These are phyloP conservation scores for Heliconius hewitsoni DNA, from an alignment of 1,140 invertebrate species.

Conservation along the genomic window DNA sequence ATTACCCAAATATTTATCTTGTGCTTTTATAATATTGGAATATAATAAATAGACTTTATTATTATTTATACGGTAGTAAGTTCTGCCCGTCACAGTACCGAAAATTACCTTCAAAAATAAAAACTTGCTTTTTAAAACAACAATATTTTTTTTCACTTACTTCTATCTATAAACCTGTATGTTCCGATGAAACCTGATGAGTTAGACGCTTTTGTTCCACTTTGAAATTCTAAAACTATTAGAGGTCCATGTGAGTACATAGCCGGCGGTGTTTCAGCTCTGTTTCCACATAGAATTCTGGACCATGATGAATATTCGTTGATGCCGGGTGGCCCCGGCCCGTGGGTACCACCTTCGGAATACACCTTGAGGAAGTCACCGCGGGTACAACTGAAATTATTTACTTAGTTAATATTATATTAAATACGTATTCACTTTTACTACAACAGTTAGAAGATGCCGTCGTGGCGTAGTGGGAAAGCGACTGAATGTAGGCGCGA, in stretches of 20 bases:
- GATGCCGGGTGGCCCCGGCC: slow-evolving; percentile 82
- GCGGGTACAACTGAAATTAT: slow-evolving; percentile 84
- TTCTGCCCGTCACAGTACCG: no score
- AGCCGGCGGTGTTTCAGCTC: slow-evolving; percentile 86
- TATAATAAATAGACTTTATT: no score
- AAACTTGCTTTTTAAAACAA: no score
- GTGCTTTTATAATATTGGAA: no score
- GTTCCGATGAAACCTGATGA: slow-evolving; percentile 89
- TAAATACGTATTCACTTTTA: no score
- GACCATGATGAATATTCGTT: slow-evolving; percentile 91
- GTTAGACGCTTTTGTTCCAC: slow-evolving; percentile 80
- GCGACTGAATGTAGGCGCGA: no score
- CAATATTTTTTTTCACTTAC: slow-evolving; percentile 84
- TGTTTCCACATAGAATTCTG: slow-evolving; percentile 87
- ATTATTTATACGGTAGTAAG: no score
- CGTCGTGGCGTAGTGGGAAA: not conserved
- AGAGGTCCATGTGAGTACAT: slow-evolving; percentile 90
- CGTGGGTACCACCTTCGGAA: slow-evolving; percentile 83
- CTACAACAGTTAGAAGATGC: no score
- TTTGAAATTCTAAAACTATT: slow-evolving; percentile 91
- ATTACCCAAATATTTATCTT: no score
- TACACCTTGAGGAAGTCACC: slow-evolving; percentile 92
- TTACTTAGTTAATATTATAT: not conserved
- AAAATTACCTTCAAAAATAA: no score
- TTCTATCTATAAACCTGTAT: slow-evolving; percentile 90